These are phyloP conservation scores for Tringa solitaria DNA, from an alignment of 2,113 vertebrate genomes.

Conservation along the genomic window DNA sequence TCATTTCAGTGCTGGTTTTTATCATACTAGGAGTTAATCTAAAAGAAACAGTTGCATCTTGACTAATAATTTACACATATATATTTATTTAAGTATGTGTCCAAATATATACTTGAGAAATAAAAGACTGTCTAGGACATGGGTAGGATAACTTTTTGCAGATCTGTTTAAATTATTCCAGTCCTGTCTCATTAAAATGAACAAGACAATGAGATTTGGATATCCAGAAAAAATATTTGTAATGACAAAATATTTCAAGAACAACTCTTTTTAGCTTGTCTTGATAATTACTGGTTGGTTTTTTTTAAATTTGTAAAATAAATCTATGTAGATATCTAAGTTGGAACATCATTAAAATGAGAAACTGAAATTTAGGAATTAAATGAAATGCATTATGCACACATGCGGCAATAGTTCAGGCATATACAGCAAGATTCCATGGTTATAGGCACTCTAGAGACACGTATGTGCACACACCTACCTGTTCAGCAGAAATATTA, in stretches of 20 bases:
- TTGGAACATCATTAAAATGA: background rate
- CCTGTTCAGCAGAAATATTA: background rate
- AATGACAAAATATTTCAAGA: background rate
- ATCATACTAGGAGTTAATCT: background rate
- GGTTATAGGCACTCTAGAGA: background rate
- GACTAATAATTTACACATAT: background rate
- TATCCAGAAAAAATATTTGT: background rate
- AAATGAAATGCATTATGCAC: background rate
- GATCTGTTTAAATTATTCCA: background rate
- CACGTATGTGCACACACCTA: background rate
- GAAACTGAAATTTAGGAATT: background rate
- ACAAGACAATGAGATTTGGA: background rate
- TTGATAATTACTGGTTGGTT: background rate
- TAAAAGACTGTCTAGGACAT: background rate
- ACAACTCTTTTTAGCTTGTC: background rate
- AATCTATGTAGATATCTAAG: background rate
- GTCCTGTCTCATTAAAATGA: background rate
- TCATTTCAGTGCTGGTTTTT: background rate
- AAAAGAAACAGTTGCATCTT: background rate
- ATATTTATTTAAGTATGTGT: background rate
- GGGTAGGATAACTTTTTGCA: background rate
- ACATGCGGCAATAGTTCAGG: background rate
- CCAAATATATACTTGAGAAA: background rate
- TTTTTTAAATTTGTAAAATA: background rate
- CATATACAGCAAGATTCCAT: background rate